Percentiles rank a stretch among this genome's conserved stretches.
These are phyloP conservation scores for Drosophila carrolli DNA, from an alignment of 1,140 invertebrate species.

Conservation along the genomic window DNA sequence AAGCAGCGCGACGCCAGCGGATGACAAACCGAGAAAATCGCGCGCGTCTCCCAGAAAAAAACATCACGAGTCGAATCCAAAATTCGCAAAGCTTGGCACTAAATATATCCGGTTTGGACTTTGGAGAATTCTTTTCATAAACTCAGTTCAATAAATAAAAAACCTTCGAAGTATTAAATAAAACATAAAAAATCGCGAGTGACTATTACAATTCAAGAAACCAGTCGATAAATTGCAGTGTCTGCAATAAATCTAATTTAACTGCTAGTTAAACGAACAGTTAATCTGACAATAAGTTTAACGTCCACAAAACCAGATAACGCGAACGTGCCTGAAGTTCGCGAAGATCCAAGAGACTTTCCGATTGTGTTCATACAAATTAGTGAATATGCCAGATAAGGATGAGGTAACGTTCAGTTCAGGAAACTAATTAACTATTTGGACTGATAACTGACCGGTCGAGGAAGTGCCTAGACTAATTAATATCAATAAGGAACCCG, in stretches of 20 bases:
- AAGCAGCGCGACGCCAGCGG: constrained; percentile 72
- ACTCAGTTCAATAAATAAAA: neutral
- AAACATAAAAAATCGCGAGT: neutral
- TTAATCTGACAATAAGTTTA: neutral
- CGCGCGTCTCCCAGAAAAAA: constrained; percentile 21
- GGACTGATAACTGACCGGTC: constrained; percentile 18
- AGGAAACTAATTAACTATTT: constrained; percentile 43
- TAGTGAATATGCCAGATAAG: constrained; percentile 52
- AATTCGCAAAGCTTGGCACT: neutral
- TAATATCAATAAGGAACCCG: constrained; percentile 17
- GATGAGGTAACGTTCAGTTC: constrained; percentile 62
- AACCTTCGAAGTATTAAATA: neutral
- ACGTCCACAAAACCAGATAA: constrained; percentile 13
- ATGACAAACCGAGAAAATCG: constrained; percentile 47
- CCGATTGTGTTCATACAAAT: constrained; percentile 59
- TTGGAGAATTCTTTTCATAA: neutral
- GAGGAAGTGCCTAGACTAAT: constrained; percentile 34
- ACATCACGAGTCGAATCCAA: constrained; percentile 4
- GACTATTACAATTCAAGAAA: neutral
- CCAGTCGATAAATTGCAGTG: no score
- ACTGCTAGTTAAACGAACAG: neutral
- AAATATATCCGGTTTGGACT: constrained; percentile 13
- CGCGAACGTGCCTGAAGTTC: constrained; percentile 15
- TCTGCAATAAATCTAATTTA: neutral
- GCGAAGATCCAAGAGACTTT: constrained; percentile 35